Evolutionary conservation across 64 coral and sea anemone genomes (phyloP).

Genomic region (Stichodactyla helianthus): DNA sequence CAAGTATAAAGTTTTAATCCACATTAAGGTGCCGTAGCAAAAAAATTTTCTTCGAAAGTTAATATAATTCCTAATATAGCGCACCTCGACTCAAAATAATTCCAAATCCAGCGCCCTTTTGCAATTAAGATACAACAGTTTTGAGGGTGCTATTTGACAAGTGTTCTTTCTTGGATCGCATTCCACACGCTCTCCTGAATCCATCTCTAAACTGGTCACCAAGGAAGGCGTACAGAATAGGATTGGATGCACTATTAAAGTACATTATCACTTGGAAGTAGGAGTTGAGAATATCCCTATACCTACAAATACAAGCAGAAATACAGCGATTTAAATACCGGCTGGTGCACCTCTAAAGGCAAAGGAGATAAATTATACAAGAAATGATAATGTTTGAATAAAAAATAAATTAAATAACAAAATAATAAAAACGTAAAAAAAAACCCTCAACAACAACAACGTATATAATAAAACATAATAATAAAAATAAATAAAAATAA

Average conservation of each 20-base stretch:
- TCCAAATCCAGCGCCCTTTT: neutral
- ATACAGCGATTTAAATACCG: neutral
- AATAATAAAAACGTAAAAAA: too few relatives aligned
- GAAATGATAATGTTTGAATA: too few relatives aligned
- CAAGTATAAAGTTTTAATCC: too few relatives aligned
- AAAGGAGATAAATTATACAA: too few relatives aligned
- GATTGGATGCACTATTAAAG: conserved; percentile 81
- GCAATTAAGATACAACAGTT: neutral
- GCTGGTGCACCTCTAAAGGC: neutral
- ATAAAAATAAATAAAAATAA: too few relatives aligned
- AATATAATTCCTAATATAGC: neutral
- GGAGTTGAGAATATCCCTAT: conserved; percentile 18
- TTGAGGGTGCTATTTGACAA: neutral
- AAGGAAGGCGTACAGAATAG: conserved; percentile 82
- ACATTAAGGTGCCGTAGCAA: too few relatives aligned
- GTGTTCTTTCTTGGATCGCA: conserved; percentile 11
- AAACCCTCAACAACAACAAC: too few relatives aligned
- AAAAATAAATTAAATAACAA: too few relatives aligned
- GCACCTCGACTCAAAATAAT: neutral
- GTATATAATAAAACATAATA: too few relatives aligned
- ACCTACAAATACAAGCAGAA: conserved; percentile 6
- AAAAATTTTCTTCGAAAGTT: neutral
- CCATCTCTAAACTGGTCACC: conserved; percentile 78
- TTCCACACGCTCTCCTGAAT: conserved; percentile 65
- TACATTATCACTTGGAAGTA: conserved; percentile 82